Base-by-base conservation (phyloP, 23 tunicate species). In the Halocynthia roretzi region DNA sequence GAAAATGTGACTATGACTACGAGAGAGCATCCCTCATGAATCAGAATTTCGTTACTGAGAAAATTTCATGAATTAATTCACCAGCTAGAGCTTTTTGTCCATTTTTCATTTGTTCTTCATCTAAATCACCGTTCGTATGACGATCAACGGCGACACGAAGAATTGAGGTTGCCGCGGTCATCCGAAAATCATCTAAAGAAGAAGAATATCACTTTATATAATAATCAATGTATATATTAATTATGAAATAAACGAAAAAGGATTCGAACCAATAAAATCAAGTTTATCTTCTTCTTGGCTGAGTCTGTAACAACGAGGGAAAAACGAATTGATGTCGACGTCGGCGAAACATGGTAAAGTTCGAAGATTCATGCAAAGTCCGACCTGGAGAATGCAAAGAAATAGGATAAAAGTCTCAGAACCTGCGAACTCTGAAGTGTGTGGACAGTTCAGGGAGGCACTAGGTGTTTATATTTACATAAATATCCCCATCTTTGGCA, bases 281-380 rank as follows among this genome's bases (percentile, higher is more conserved):
- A 83, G 51, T 67, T 92, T 92, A 15, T 92, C 98, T 44, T 92
- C 98, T 66, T 86, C 98, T 61, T 92, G 90, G 75, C 98, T 83
- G 7, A 92, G 63, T 14, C 98, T 62, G 71, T 81, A 92, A 72
- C 98, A 92, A 53, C 98, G 58, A 7, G 98, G 98, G 72, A 92
- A 92, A 71, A 92, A 92, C 50, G 83, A n/a, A 66, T 92, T 85
- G 10, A 82, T 73, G 50, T 80, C 71, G 18, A 82, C 85, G 44
- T 82, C 84, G 6, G 85, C 76, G 53, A 92, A 92, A 63, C 92
- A 82, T 10, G 82, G 40, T 80, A 92, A 53, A 77, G 84, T 86
- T 19, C 98, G 83, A 17, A 92, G 85, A 53, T 92, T 92, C 80
- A 92, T 79, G 64, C 98, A 92, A 7, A 92, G 73, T 50, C 98